Conservation (phyloP, 2,797 vertebrate genomes). For the Cuniculus paca region DNA sequence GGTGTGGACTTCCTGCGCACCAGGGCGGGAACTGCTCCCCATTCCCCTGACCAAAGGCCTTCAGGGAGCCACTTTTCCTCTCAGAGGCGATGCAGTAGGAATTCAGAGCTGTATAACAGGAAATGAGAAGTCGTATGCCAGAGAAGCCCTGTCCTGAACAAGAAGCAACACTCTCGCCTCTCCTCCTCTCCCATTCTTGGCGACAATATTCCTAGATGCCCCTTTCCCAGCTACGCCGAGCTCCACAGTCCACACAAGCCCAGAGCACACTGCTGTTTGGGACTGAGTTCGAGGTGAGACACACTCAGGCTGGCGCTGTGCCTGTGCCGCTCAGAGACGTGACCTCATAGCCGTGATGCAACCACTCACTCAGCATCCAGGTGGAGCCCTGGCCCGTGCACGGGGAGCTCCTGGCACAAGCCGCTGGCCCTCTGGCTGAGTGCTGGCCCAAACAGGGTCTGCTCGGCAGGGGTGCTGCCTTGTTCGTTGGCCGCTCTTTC, state of each 20-base stretch:
- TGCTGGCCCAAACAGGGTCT: background rate
- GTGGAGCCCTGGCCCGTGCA: background rate
- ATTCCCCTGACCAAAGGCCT: background rate
- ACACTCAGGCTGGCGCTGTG: background rate
- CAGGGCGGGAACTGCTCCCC: background rate
- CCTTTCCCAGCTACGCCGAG: background rate
- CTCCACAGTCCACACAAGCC: background rate
- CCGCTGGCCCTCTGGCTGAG: background rate
- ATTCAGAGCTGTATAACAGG: background rate
- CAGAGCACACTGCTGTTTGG: background rate
- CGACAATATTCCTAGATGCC: background rate
- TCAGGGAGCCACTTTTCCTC: background rate
- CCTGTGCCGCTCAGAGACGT: conserved; percentile 5
- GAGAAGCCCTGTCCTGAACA: background rate
- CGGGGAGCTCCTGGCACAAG: background rate
- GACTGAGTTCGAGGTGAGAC: background rate
- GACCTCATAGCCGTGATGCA: conserved; percentile 61
- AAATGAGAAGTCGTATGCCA: background rate
- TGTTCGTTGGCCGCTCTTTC: background rate
- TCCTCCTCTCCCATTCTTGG: background rate
- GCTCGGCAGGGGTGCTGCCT: background rate
- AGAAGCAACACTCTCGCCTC: background rate
- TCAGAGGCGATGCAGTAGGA: background rate
- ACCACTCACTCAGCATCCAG: conserved; percentile 55
- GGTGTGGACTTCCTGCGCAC: background rate